phyloP scores from a whole-genome alignment of 2,888 invertebrate genomes.

The Agonopterix alstromeriana region DNA sequence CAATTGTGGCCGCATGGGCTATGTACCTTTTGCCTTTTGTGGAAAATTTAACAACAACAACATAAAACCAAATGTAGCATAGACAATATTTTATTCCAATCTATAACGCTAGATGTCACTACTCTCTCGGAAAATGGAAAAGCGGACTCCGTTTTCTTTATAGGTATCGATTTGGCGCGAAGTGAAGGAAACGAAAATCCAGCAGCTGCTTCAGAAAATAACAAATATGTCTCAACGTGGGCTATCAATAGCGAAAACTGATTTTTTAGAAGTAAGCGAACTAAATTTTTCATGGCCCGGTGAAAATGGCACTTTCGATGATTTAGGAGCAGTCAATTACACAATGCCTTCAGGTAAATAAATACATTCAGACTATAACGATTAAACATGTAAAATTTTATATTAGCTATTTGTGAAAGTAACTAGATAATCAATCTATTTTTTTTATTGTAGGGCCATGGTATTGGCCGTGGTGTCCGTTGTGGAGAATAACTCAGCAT shows the following conservation, averaged over 20 bases:
- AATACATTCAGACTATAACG: too few species aligned
- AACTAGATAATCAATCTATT: neutral
- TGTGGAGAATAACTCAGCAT: constrained; percentile 87
- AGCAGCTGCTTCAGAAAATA: neutral
- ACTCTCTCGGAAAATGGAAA: constrained; percentile 6
- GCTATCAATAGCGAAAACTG: constrained; percentile 46
- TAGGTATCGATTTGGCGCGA: constrained; percentile 49
- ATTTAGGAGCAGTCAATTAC: constrained; percentile 60
- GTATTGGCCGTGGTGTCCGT: constrained; percentile 83
- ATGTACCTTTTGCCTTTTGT: too few species aligned
- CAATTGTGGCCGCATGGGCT: too few species aligned
- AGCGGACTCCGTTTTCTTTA: constrained; percentile 4
- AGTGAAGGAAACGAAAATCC: constrained; percentile 9
- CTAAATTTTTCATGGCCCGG: constrained; percentile 71
- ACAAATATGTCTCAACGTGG: constrained; percentile 23
- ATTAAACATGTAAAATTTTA: too few species aligned
- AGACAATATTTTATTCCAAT: too few species aligned
- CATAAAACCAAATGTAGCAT: too few species aligned
- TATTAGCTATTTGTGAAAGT: too few species aligned
- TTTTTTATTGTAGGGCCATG: constrained; percentile 62
- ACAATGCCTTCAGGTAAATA: constrained; percentile 63
- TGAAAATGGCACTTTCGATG: constrained; percentile 64
- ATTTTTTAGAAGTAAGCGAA: constrained; percentile 61
- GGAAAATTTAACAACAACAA: too few species aligned
- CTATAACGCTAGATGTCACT: neutral